phyloP scores from a whole-genome alignment of 2,113 vertebrate species.

The Craseonycteris thonglongyai region DNA sequence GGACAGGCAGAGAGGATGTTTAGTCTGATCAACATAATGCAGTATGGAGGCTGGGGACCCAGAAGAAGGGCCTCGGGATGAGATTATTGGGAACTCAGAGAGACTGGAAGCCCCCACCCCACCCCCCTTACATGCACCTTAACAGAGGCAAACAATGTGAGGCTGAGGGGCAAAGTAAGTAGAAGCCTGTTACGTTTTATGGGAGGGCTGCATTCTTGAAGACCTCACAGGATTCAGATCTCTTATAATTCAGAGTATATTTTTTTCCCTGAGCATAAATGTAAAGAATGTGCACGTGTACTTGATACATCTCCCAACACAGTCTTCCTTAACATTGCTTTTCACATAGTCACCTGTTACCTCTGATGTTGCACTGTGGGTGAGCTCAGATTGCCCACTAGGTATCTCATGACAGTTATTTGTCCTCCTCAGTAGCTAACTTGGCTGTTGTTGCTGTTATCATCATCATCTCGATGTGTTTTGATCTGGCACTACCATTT shows the following conservation, averaged over 20 bases:
- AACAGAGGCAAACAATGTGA: not conserved
- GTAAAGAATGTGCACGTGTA: not conserved
- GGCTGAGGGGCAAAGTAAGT: not conserved
- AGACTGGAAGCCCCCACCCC: not conserved
- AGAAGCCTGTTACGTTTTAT: not conserved
- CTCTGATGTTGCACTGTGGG: rapidly evolving
- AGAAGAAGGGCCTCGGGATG: not conserved
- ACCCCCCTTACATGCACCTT: too few species aligned
- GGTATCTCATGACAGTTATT: rapidly evolving
- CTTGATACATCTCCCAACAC: rapidly evolving
- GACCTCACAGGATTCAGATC: not conserved
- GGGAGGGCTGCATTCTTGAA: not conserved
- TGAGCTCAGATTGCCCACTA: not conserved
- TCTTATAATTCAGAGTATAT: not conserved
- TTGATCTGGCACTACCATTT: not conserved
- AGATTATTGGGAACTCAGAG: not conserved
- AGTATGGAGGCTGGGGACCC: not conserved
- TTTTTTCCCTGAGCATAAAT: not conserved
- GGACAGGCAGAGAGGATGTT: not conserved
- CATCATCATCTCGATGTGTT: not conserved
- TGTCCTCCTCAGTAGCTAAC: not conserved
- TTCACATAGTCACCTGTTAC: not conserved
- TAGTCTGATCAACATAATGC: rapidly evolving
- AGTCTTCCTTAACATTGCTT: not conserved
- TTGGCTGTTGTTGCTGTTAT: not conserved